Conservation (phyloP, 1,140 invertebrate species). For the Cataglyphis hispanica region DNA sequence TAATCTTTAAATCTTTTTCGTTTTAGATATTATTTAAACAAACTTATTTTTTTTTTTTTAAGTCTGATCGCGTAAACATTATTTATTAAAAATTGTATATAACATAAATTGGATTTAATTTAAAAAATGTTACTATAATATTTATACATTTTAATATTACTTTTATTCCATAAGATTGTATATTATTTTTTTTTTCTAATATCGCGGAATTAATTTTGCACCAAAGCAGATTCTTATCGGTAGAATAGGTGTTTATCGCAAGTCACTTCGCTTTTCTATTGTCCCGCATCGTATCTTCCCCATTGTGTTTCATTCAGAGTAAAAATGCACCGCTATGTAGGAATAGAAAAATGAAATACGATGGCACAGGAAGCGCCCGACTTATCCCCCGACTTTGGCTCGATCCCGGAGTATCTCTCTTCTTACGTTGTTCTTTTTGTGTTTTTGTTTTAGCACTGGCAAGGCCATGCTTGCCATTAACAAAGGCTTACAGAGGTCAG, state of each 20-base stretch:
- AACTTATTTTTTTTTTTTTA: not conserved
- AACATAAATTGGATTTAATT: not conserved
- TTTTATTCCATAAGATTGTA: not conserved
- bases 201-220: not conserved
- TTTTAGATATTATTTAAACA: not conserved
- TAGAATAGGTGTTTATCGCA: not conserved
- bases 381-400: slow-evolving; percentile 69
- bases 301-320: slow-evolving; percentile 7
- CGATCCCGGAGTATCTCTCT: slow-evolving; percentile 80
- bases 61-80: not conserved
- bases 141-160: not conserved
- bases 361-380: slow-evolving; percentile 59
- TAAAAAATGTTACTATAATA: not conserved
- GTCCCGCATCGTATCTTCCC: slow-evolving; percentile 1
- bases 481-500: slow-evolving; percentile 95
- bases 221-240: not conserved
- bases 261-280: slow-evolving; percentile 30
- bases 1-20: not conserved
- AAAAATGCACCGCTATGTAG: slow-evolving; percentile 53
- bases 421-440: slow-evolving; percentile 87
- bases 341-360: slow-evolving; percentile 58
- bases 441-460: slow-evolving; percentile 90
- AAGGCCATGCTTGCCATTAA: slow-evolving; percentile 95
- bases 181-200: not conserved
- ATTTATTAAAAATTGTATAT: not conserved